Conservation (phyloP, 2,797 vertebrate genomes). For the Gambelia wislizenii region DNA sequence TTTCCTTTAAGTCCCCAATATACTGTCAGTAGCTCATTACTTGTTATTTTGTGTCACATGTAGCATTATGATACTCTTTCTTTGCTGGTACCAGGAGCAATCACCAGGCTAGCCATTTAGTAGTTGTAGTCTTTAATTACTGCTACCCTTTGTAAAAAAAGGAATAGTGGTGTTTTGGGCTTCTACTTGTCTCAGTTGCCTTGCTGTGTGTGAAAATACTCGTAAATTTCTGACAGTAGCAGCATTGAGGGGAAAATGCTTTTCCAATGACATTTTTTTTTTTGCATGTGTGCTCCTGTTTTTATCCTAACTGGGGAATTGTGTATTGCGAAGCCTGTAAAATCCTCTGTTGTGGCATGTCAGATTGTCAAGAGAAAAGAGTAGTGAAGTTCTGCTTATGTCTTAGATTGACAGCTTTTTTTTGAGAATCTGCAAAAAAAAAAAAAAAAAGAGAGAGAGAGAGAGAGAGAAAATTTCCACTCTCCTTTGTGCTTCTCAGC, state of each 20-base stretch:
- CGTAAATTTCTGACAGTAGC: not conserved
- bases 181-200: not conserved
- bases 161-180: not conserved
- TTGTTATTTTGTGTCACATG: not conserved
- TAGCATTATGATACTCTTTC: not conserved
- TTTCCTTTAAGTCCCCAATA: not conserved
- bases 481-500: conserved; percentile 40
- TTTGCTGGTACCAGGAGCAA: not conserved
- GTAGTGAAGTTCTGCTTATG: conserved; percentile 25
- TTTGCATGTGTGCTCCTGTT: conserved; percentile 28
- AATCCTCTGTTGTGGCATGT: not conserved
- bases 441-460: no score
- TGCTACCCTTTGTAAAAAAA: not conserved
- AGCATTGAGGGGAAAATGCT: not conserved
- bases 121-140: not conserved
- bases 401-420: conserved; percentile 24
- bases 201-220: not conserved
- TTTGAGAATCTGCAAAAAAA: conserved; percentile 50
- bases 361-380: conserved; percentile 46
- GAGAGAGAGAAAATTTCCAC: conserved; percentile 64
- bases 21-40: not conserved
- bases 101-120: not conserved
- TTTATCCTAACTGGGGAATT: conserved; percentile 38
- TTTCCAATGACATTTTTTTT: not conserved
- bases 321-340: not conserved